These are phyloP conservation scores for Tragelaphus scriptus DNA, from an alignment of 2,113 vertebrate species.

Conservation along the genomic window DNA sequence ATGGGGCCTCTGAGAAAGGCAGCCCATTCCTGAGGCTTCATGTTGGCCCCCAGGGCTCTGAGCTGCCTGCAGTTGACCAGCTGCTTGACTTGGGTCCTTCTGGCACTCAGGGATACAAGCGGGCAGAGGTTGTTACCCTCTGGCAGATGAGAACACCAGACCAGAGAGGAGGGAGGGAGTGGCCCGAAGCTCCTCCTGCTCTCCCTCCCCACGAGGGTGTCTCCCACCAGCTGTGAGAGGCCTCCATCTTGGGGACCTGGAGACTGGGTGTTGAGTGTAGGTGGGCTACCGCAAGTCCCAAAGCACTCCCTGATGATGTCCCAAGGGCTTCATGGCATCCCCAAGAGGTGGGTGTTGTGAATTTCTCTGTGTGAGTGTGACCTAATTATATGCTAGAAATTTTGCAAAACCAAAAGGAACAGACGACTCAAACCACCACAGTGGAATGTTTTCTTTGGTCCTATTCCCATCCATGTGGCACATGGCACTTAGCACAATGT, in stretches of 20 bases:
- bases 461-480: accelerated
- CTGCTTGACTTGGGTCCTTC: not conserved
- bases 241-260: not conserved
- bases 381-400: not conserved
- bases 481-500: not conserved
- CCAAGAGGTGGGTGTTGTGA: not conserved
- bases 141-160: not conserved
- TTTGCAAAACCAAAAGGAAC: not conserved
- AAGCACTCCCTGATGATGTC: not conserved
- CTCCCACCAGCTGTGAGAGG: not conserved
- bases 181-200: not conserved
- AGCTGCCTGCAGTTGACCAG: not conserved
- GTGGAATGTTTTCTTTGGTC: not conserved
- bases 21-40: not conserved
- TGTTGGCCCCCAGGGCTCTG: not conserved
- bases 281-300: not conserved
- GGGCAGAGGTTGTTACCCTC: not conserved
- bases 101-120: not conserved
- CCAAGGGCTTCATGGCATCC: not conserved
- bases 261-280: not conserved
- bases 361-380: not conserved
- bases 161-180: not conserved
- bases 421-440: not conserved
- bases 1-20: not conserved
- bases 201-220: accelerated